A percentile compares a stretch with the other conserved stretches of the same genome.
These are phyloP conservation scores for Poecilia gillii DNA, from an alignment of 2,797 vertebrate species.

Conservation along the genomic window DNA sequence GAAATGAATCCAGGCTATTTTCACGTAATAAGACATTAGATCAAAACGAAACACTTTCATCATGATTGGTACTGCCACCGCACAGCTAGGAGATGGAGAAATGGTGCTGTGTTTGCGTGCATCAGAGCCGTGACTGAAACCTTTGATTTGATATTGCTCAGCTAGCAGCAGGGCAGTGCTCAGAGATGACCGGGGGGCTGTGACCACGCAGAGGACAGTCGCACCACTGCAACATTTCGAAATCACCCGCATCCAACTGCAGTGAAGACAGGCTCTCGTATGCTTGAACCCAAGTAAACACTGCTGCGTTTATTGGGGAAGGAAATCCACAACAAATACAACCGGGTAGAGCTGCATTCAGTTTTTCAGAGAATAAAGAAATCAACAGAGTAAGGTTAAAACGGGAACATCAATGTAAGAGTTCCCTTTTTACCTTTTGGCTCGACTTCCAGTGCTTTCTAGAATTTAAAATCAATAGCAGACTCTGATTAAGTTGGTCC, in stretches of 20 bases:
- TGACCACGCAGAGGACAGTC: conserved; percentile 1
- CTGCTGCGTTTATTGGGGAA: background rate
- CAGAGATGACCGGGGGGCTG: conserved; percentile 24
- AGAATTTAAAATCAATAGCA: conserved; percentile 53
- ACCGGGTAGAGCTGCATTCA: background rate
- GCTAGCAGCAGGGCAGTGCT: conserved; percentile 14
- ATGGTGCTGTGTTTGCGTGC: conserved; percentile 10
- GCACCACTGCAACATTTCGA: conserved; percentile 4
- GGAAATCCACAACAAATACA: background rate
- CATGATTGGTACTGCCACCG: conserved; percentile 8
- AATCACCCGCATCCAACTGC: conserved; percentile 35
- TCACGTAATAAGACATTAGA: background rate
- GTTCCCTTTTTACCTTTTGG: conserved; percentile 41
- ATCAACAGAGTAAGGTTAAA: conserved; percentile 34
- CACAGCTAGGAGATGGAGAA: conserved; percentile 15
- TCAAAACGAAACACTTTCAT: conserved; percentile 11
- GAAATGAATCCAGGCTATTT: conserved; percentile 16
- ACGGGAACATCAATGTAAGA: conserved; percentile 33
- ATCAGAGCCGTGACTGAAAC: conserved; percentile 37
- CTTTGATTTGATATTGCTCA: conserved; percentile 50
- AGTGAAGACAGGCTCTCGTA: conserved; percentile 16
- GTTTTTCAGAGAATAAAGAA: conserved; percentile 27
- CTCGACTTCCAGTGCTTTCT: conserved; percentile 41
- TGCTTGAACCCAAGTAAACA: conserved; percentile 33
- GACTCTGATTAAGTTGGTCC: conserved; percentile 56